Evolutionary conservation across 2,888 invertebrate species (phyloP), one percentile per base, ranked within the genome.

Genomic region (Oeneis ivallda): DNA sequence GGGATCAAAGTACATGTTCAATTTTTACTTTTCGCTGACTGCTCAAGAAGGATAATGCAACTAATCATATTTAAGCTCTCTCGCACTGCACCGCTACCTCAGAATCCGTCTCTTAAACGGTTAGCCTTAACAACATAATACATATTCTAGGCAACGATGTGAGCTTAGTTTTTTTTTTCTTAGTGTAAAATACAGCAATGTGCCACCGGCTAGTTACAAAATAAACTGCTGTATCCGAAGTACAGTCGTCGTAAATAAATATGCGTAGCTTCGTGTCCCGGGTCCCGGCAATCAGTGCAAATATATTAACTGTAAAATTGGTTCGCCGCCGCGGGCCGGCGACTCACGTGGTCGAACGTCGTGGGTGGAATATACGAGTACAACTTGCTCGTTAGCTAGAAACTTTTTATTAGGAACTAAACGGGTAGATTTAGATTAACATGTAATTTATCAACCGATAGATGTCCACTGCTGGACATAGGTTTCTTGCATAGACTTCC

Each of bases 271-370:
- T 75, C 79, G 77, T 77, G 76, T 72, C 75, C 76, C 74, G 72
- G 82, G 82, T 86, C 83, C 80, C 85, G 68, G 84, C 84, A 89
- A 89, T 89, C 88, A 87, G 81, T 80, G 83, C 80, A 84, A 80
- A 89, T 88, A 87, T 86, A 87, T 88, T 86, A 84, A 82, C 86
- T 80, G 82, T 77, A 82, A 84, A 84, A 88, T 89, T 87, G 86
- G 76, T 73, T 76, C 78, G 82, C 80, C 81, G 83, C 87, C 82
- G 76, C 77, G 63, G 78, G 79, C 77, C 26, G 26, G 50, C 59
- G 68, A 62, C 68, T 45, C 67, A 69, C 69, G 65, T 64, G 62
- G 43, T 54, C 34, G 63, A 59, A 26, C 68, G 54, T 64, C 69
- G 71, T 71, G 69, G 68, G 69, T 67, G 69, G 71, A 65, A 62